Base-by-base conservation (phyloP, 2,888 invertebrate species). In the Lucinisca nassula region DNA sequence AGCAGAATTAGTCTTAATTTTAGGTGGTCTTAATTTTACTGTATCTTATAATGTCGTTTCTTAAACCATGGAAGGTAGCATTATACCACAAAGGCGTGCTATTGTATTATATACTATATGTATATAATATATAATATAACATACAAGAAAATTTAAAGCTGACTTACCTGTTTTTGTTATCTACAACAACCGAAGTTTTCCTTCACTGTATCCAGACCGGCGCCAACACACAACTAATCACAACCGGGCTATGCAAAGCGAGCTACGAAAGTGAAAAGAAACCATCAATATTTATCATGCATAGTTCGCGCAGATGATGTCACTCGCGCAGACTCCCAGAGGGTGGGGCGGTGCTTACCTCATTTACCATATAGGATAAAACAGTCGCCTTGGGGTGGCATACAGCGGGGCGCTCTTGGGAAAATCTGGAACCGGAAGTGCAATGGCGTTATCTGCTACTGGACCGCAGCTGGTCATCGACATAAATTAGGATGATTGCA, bases 281-380 rank as follows among this genome's bases (percentile, higher is more conserved):
- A 85, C 85, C 85, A 83, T 81, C 85, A 61, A 87, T 75, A 86
- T 90, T 90, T 87, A 87, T 74, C 76, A 81, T 78, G 73, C 77
- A 67, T 84, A 90, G 70, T 38, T 67, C 80, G 78, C 87, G 45
- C 58, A 21, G 75, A 83, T 90, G 89, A 90, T 87, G 89, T 90
- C 89, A 90, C 83, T 58, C n/a, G 12, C 77, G 77, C 80, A 78
- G 82, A 58, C 75, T 84, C 89, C 61, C 79, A 87, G 89, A 83
- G 75, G 87, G 89, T 72, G 51, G 89, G 85, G 45, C 61, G 58
- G 72, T 78, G 79, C 81, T 70, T 83, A 83, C 87, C 80, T 81
- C 87, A 90, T 84, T 90, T 90, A 85, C 89, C 89, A 82, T 90
- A 87, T 85, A 87, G 89, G 89, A 90, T 78, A 85, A 85, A 73